Base-by-base conservation (phyloP, 2,797 vertebrate species). In the Potorous gilbertii region DNA sequence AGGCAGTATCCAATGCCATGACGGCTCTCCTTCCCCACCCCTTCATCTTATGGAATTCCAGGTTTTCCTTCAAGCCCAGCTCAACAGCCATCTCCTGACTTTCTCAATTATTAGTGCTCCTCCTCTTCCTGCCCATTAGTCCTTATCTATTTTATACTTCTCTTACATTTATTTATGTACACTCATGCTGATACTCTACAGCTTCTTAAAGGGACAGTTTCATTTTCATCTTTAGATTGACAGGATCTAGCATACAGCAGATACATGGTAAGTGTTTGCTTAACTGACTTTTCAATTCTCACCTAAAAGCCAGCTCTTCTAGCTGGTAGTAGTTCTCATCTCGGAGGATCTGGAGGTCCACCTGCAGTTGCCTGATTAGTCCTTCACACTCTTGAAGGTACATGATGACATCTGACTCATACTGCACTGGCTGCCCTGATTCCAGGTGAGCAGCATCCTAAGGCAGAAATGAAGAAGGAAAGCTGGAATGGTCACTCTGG, bases 261-360 rank as follows among this genome's bases (percentile, higher is more conserved):
- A 40, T 40, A 21, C 1, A 6, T 4, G 21, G 66, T 46, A 24
- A 81, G n/a, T 21, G 18, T 46, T n/a, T n/a, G 18, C 40, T 46
- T 46, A 81, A 9, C 5, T 87, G 92, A 93, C 40, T 11, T 28
- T 31, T 21, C 14, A 55, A 59, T 55, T 24, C 99, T 98, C 98
- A 99, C 99, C 99, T 99, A 99, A 99, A 99, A 50, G 98, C 99
- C 97, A 99, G 98, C 98, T 99, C 99, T 96, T 99, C 99, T 97
- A 99, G 99, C 98, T 99, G 99, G 98, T 99, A 99, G 98, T 99
- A 99, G 40, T 99, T 99, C 97, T 99, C 99, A 14, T 99, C 99
- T 92, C 99, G 98, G 0, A 99, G 99, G 97, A 99, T 99, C 98
- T 99, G 99, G n/a, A 99, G 98, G 94, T 99, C 99, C 98, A 98